Conservation (phyloP, 2,113 vertebrate genomes). For the Sturnira hondurensis region DNA sequence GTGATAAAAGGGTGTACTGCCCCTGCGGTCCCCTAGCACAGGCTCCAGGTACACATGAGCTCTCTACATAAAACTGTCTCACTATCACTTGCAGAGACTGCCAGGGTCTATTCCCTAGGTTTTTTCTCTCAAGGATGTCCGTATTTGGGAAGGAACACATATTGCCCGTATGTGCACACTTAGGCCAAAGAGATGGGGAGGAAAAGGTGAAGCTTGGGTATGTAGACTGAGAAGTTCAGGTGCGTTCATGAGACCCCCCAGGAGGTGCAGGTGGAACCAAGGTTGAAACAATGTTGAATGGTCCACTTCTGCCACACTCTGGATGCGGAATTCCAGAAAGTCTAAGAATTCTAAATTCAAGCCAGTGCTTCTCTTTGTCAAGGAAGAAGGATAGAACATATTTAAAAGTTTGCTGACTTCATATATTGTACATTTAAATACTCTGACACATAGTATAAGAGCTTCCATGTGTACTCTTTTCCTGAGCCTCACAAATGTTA, state of each 20-base stretch:
- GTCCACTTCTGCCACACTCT: not conserved
- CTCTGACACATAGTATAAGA: not conserved
- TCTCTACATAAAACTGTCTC: not conserved
- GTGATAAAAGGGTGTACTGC: not conserved
- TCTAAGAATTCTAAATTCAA: not conserved
- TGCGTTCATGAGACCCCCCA: not conserved
- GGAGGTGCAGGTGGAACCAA: not conserved
- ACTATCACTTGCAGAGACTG: not conserved
- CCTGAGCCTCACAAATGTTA: not conserved
- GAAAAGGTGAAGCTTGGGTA: not conserved
- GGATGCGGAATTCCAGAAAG: not conserved
- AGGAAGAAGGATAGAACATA: not conserved
- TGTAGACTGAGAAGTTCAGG: not conserved
- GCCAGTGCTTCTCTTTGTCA: not conserved
- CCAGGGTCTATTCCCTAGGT: not conserved
- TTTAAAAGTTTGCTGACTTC: not conserved
- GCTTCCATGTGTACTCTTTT: not conserved
- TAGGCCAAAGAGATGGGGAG: not conserved
- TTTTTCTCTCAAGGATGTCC: not conserved
- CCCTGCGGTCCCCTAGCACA: not conserved
- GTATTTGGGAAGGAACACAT: not conserved
- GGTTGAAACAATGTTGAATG: not conserved
- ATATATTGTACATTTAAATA: not conserved
- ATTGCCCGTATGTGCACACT: not conserved
- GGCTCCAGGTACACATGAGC: not conserved